phyloP scores from a whole-genome alignment of 2,797 vertebrate species.

The Halcyon chelicuti region DNA sequence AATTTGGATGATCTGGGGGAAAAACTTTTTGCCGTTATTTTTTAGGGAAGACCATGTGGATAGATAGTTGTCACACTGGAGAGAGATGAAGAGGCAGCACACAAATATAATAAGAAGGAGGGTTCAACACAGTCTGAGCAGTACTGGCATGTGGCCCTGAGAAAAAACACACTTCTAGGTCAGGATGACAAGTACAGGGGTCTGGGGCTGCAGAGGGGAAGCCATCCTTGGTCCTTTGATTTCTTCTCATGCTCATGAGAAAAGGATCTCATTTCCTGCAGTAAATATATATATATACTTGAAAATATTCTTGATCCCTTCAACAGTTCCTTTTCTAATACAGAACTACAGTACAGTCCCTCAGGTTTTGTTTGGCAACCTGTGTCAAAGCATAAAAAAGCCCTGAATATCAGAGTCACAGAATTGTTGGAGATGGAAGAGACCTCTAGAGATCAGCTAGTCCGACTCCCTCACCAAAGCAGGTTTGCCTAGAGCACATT shows the following conservation, averaged over 20 bases:
- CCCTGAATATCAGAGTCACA: background rate
- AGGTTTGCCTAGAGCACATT: too few relatives aligned
- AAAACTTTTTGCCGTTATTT: background rate
- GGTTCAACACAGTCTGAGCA: background rate
- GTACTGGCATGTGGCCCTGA: background rate
- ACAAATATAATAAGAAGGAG: background rate
- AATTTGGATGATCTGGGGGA: background rate
- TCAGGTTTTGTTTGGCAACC: background rate
- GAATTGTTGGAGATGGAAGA: too few relatives aligned
- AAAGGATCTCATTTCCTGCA: constrained; percentile 2
- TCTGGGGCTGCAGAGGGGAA: background rate
- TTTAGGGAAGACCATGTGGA: background rate
- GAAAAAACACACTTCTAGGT: constrained; percentile 9
- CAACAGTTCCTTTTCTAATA: constrained; percentile 24
- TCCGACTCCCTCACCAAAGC: too few relatives aligned
- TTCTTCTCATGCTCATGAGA: background rate
- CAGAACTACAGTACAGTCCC: background rate
- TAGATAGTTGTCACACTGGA: background rate
- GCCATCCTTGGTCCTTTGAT: background rate
- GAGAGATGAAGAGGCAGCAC: background rate
- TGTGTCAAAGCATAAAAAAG: background rate
- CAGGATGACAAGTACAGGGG: background rate
- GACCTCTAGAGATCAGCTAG: too few relatives aligned
- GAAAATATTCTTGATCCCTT: constrained; percentile 20
- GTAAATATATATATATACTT: background rate